These are phyloP conservation scores for Acholoe squamosa DNA, from an alignment of 2,888 invertebrate genomes.

Conservation along the genomic window DNA sequence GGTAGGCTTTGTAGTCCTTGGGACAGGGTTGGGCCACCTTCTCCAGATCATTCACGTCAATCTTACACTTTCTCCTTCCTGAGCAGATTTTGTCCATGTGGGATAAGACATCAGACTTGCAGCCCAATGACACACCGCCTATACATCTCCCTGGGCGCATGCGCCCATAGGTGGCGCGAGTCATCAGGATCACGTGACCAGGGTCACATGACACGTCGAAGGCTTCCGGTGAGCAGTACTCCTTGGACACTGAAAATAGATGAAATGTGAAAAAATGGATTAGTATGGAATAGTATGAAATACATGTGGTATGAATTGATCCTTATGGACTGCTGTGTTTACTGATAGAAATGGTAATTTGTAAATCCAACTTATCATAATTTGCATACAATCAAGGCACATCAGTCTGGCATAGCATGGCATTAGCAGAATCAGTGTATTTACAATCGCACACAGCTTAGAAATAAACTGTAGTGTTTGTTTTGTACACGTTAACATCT, in stretches of 20 bases:
- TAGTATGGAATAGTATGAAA: too few relatives aligned
- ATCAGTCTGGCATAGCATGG: too few relatives aligned
- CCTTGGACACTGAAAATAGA: conserved; percentile 43
- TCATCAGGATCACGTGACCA: conserved; percentile 61
- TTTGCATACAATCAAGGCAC: too few relatives aligned
- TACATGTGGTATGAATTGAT: too few relatives aligned
- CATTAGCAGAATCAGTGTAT: too few relatives aligned
- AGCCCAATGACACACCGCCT: conserved; percentile 43
- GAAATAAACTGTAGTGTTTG: too few relatives aligned
- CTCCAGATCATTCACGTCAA: conserved; percentile 63
- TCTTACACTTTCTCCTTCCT: conserved; percentile 47
- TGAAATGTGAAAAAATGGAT: neutral
- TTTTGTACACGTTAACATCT: too few relatives aligned
- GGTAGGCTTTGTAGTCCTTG: conserved; percentile 62
- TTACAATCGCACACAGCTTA: too few relatives aligned
- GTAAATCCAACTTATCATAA: too few relatives aligned
- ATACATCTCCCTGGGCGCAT: conserved; percentile 53
- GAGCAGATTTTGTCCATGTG: conserved; percentile 55
- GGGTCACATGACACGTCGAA: conserved; percentile 62
- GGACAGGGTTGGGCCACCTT: conserved; percentile 62
- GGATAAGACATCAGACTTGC: conserved; percentile 42
- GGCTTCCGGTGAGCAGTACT: conserved; percentile 59
- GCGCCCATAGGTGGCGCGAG: conserved; percentile 42
- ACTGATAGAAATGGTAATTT: too few relatives aligned
- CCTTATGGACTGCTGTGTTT: too few relatives aligned